Percentiles rank a stretch among this genome's conserved stretches.
These are phyloP conservation scores for Barbus barbus DNA, from an alignment of 2,113 vertebrate genomes.

Conservation along the genomic window DNA sequence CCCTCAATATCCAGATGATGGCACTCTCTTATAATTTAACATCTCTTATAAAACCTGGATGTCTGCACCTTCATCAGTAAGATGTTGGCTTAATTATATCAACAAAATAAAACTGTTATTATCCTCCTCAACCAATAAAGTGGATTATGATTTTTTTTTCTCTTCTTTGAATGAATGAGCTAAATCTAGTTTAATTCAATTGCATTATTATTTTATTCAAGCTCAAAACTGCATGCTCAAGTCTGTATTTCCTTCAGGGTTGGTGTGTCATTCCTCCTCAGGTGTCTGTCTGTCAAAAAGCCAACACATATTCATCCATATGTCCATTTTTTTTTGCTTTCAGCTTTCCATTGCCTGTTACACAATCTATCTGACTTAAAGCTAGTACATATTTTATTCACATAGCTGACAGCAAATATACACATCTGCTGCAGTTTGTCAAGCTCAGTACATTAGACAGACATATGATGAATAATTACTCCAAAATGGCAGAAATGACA, in stretches of 20 bases:
- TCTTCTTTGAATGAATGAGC: too few species aligned
- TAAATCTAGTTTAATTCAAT: too few species aligned
- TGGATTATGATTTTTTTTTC: too few species aligned
- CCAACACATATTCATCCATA: background rate
- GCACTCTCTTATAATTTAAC: background rate
- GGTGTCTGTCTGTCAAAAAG: background rate
- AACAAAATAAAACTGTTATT: background rate
- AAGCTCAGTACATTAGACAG: background rate
- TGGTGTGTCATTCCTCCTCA: background rate
- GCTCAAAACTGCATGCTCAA: too few species aligned
- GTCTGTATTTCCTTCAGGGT: too few species aligned
- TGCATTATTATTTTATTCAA: too few species aligned
- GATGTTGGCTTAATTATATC: background rate
- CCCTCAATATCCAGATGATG: conserved; percentile 1
- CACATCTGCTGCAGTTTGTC: background rate
- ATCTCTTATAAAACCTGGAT: background rate
- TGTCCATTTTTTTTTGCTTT: background rate
- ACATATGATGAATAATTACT: background rate
- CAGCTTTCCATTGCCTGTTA: background rate
- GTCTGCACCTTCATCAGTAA: background rate
- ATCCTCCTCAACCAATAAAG: background rate
- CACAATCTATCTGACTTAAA: background rate
- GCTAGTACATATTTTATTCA: background rate
- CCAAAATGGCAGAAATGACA: too few species aligned
- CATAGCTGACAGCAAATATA: background rate